phyloP scores from a whole-genome alignment of 2,797 vertebrate genomes.

The Phataginus tetradactyla region DNA sequence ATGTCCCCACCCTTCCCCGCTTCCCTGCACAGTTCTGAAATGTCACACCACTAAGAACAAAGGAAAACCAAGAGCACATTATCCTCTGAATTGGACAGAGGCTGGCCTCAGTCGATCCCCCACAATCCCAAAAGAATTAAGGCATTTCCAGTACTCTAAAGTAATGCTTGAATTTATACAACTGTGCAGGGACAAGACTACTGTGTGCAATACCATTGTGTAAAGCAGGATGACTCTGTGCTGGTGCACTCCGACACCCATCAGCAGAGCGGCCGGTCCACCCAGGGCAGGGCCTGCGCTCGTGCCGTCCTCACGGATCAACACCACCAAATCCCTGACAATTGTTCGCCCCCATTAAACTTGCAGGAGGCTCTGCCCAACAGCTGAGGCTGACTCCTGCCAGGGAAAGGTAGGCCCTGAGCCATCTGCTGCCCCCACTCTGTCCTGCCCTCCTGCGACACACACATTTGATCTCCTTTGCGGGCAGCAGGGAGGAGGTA shows the following conservation, averaged over 20 bases:
- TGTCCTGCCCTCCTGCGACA: neutral
- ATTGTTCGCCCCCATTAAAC: neutral
- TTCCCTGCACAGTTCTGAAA: neutral
- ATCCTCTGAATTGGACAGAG: neutral
- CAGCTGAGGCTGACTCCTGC: conserved; percentile 35
- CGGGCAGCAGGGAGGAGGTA: neutral
- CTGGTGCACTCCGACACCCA: neutral
- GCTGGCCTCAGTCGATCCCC: neutral
- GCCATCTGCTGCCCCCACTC: neutral
- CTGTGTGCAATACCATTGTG: accelerated
- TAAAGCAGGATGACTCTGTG: neutral
- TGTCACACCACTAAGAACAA: neutral
- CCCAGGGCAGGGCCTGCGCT: neutral
- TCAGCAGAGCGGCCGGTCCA: neutral
- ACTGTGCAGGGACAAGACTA: neutral
- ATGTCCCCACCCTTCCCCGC: neutral
- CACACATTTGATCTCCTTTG: neutral
- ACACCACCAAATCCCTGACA: neutral
- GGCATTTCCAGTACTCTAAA: neutral
- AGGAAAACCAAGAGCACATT: neutral
- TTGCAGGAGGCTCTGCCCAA: conserved; percentile 5
- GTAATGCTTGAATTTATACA: neutral
- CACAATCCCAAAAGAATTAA: neutral
- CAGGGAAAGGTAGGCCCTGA: neutral
- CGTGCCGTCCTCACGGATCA: neutral